phyloP scores from a whole-genome alignment of 2,797 vertebrate species.

The Podarcis siculus region DNA sequence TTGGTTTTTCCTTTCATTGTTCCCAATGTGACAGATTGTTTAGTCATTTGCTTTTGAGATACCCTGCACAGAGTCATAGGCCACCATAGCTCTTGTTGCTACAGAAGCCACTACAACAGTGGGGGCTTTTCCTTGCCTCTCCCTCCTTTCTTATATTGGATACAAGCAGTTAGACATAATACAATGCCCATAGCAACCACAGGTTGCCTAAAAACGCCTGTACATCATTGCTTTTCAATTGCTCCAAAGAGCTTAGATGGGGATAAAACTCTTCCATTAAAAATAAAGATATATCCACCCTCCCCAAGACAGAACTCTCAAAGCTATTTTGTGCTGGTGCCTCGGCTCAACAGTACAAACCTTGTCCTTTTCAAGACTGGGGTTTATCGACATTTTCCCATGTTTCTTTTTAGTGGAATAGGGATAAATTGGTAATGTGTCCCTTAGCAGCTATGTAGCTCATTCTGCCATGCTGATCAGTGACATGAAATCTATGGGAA shows the following conservation, averaged over 20 bases:
- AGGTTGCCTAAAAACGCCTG: neutral
- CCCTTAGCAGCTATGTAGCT: constrained; percentile 19
- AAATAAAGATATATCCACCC: constrained; percentile 30
- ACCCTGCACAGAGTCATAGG: neutral
- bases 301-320: constrained; percentile 25
- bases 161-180: neutral
- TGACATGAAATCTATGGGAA: constrained; percentile 25
- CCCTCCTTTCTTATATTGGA: constrained; percentile 24
- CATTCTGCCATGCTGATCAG: neutral
- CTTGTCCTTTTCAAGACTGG: constrained; percentile 23
- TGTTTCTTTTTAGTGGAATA: constrained; percentile 36
- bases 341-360: constrained; percentile 34
- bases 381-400: constrained; percentile 37
- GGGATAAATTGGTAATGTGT: constrained; percentile 29
- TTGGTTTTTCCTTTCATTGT: constrained; percentile 13
- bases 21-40: constrained; percentile 22
- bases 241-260: neutral
- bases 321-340: constrained; percentile 43
- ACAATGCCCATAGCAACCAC: neutral
- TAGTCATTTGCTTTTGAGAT: constrained; percentile 37
- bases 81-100: neutral
- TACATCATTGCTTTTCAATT: constrained; percentile 16
- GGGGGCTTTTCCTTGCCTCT: neutral
- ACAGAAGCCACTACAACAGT: constrained; percentile 15
- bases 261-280: neutral